Evolutionary conservation across 2,888 invertebrate species (phyloP).

Genomic region (Drosophila hamatofila): DNA sequence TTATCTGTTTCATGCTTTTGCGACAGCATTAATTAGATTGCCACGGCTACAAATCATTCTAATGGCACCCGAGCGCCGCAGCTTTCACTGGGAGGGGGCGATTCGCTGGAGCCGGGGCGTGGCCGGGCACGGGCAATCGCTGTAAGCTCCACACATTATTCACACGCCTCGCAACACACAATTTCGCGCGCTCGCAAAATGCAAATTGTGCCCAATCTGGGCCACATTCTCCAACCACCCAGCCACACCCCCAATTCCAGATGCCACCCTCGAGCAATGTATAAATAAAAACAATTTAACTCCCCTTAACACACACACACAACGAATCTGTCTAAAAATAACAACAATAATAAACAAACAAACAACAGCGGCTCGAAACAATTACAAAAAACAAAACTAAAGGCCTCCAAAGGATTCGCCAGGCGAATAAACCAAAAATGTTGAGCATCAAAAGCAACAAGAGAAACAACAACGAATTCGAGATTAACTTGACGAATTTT

Average conservation of each 20-base stretch:
- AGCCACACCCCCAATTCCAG: not conserved
- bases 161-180: slow-evolving; percentile 76
- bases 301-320: not conserved
- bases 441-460: slow-evolving; percentile 11
- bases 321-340: slow-evolving; percentile 70
- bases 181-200: slow-evolving; percentile 66
- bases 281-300: slow-evolving; percentile 57
- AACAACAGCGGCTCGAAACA: slow-evolving; percentile 61
- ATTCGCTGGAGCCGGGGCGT: not conserved
- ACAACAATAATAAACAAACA: slow-evolving; percentile 55
- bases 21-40: slow-evolving; percentile 78
- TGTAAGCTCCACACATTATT: slow-evolving; percentile 79
- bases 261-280: slow-evolving; percentile 5
- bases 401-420: slow-evolving; percentile 75
- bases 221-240: slow-evolving; percentile 33
- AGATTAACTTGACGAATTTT: not conserved
- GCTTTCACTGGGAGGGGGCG: not conserved
- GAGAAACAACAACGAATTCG: not conserved
- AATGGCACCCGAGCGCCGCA: slow-evolving; percentile 66
- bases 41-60: slow-evolving; percentile 75
- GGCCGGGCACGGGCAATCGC: slow-evolving; percentile 18
- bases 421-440: slow-evolving; percentile 68
- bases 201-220: slow-evolving; percentile 65
- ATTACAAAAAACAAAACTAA: slow-evolving; percentile 72
- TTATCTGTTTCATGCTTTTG: slow-evolving; percentile 40